These are phyloP conservation scores for Drepanosiphum platanoidis DNA, from an alignment of 2,888 invertebrate genomes.

Conservation along the genomic window DNA sequence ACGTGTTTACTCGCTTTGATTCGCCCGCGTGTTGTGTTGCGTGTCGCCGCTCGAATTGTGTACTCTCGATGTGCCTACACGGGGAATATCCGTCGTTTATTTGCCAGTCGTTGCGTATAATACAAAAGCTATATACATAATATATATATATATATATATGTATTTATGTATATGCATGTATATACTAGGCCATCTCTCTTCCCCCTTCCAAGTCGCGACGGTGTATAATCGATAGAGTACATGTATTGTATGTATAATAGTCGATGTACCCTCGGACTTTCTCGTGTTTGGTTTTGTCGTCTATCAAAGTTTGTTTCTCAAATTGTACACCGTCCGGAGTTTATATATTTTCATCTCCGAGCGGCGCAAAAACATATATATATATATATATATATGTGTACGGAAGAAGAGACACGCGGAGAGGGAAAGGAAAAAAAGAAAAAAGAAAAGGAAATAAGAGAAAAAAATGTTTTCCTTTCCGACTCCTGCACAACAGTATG, in stretches of 20 bases:
- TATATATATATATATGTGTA: no score
- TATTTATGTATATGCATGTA: not conserved
- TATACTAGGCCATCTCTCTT: not conserved
- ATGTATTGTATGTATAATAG: not conserved
- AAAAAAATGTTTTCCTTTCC: conserved; percentile 1
- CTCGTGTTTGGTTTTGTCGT: conserved; percentile 22
- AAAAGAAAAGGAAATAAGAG: not conserved
- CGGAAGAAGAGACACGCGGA: no score
- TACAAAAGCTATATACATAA: no score
- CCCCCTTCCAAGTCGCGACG: not conserved
- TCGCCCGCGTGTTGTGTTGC: not conserved
- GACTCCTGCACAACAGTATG: no score
- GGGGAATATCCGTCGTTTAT: no score
- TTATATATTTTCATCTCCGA: conserved; percentile 13
- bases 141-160: no score
- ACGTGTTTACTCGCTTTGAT: not conserved
- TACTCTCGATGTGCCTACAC: no score
- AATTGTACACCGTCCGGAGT: not conserved
- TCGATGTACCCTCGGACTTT: not conserved
- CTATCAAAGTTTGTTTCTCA: conserved; percentile 1
- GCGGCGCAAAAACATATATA: no score
- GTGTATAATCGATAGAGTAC: not conserved
- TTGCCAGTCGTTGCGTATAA: no score
- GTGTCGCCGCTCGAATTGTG: not conserved
- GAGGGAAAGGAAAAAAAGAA: not conserved